Evolutionary conservation across 2,113 vertebrate genomes (phyloP).

Genomic region (Microtus oregoni): DNA sequence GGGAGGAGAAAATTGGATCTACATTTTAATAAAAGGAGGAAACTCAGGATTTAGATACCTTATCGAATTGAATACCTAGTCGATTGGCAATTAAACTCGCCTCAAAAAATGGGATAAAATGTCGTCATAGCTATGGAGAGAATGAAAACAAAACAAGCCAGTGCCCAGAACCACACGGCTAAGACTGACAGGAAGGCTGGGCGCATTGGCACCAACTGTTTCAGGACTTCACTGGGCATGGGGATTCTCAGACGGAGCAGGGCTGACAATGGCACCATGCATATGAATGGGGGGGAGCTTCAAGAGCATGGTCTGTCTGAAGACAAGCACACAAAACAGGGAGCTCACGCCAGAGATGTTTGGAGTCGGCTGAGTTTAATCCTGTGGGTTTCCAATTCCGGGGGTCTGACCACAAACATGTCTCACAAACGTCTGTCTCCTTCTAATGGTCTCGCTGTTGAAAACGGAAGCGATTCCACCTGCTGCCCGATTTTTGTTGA

Average conservation of each 20-base stretch:
- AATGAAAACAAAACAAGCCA: slow-evolving; percentile 44
- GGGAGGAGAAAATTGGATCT: slow-evolving; percentile 79
- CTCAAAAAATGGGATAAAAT: slow-evolving; percentile 73
- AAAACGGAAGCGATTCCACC: slow-evolving; percentile 71
- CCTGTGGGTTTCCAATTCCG: slow-evolving; percentile 19
- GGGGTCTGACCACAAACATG: slow-evolving; percentile 47
- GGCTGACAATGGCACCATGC: neutral
- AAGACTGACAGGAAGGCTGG: slow-evolving; percentile 22
- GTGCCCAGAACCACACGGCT: slow-evolving; percentile 19
- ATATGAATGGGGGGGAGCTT: neutral
- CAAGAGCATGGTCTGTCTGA: neutral
- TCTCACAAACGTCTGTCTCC: slow-evolving; percentile 57
- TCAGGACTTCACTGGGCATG: neutral
- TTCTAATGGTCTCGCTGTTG: slow-evolving; percentile 25
- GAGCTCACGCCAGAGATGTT: neutral
- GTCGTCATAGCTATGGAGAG: slow-evolving; percentile 40
- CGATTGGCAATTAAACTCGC: slow-evolving; percentile 80
- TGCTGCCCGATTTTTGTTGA: slow-evolving; percentile 73
- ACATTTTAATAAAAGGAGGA: slow-evolving; percentile 83
- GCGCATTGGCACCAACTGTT: slow-evolving; percentile 23
- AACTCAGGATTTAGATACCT: slow-evolving; percentile 77
- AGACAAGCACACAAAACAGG: neutral
- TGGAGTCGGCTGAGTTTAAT: neutral
- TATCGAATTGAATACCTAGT: slow-evolving; percentile 81
- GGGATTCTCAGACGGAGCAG: slow-evolving; percentile 22